Percentiles rank a stretch among this genome's conserved stretches.
Conservation (phyloP, 2,888 invertebrate genomes). For the Catocala nupta region DNA sequence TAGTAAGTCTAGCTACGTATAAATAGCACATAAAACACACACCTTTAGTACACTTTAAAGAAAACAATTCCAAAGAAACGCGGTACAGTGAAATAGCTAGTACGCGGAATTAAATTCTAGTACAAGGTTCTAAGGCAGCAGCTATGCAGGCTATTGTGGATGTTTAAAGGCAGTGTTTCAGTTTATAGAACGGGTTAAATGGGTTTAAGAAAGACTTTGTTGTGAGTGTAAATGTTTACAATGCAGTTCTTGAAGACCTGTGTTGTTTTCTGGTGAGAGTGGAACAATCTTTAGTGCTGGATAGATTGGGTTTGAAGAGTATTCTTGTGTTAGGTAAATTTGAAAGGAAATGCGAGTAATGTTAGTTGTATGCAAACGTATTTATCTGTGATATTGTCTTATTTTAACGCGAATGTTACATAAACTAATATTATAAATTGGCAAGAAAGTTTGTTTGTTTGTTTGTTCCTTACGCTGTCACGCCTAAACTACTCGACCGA, state of each 20-base stretch:
- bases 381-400: too few species aligned
- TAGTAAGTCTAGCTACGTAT: too few species aligned
- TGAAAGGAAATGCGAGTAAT: too few species aligned
- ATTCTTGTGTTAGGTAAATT: too few species aligned
- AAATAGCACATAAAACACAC: background rate
- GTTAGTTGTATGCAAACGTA: too few species aligned
- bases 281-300: background rate
- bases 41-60: background rate
- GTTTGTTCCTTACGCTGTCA: too few species aligned
- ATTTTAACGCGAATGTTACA: too few species aligned
- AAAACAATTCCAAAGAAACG: constrained; percentile 10
- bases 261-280: background rate
- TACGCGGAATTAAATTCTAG: constrained; percentile 16
- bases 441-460: too few species aligned
- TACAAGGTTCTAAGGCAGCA: background rate
- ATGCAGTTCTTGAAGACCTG: background rate
- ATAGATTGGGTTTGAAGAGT: too few species aligned
- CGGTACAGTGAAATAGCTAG: background rate
- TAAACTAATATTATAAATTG: too few species aligned
- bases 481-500: too few species aligned
- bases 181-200: background rate
- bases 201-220: constrained; percentile 1
- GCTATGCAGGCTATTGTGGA: constrained; percentile 1
- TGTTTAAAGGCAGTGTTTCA: constrained; percentile 1
- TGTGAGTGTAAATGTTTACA: background rate